Percentiles rank a stretch among this genome's conserved stretches.
These are phyloP conservation scores for Brachynemurus nebulosus DNA, from an alignment of 2,888 invertebrate genomes.

Conservation along the genomic window DNA sequence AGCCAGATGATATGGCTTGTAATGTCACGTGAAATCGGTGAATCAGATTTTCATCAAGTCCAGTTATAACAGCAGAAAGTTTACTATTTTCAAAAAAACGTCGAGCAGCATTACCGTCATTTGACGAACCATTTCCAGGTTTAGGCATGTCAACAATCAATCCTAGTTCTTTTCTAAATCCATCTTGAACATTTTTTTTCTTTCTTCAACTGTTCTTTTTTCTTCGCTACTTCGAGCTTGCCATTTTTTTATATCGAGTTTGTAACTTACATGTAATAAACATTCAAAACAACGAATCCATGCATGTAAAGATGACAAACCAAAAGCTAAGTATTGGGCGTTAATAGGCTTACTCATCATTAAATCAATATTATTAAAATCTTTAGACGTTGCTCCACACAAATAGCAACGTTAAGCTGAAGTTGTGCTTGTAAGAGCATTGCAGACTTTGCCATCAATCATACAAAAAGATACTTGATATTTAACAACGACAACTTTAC, in stretches of 20 bases:
- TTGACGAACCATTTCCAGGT: conserved; percentile 17
- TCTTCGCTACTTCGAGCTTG: conserved; percentile 21
- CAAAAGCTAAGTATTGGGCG: conserved; percentile 16
- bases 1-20: conserved; percentile 18
- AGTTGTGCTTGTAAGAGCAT: conserved; percentile 14
- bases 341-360: conserved; percentile 10
- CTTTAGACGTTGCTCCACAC: conserved; percentile 16
- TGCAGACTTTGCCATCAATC: conserved; percentile 22
- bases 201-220: conserved; percentile 15
- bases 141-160: conserved; percentile 17
- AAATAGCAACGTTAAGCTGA: conserved; percentile 17
- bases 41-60: conserved; percentile 20
- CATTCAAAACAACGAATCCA: conserved; percentile 25
- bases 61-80: conserved; percentile 20
- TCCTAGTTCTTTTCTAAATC: too few relatives aligned
- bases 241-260: conserved; percentile 22
- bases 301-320: conserved; percentile 22
- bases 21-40: conserved; percentile 19
- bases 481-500: conserved; percentile 1
- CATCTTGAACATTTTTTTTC: conserved; percentile 12
- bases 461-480: conserved; percentile 20
- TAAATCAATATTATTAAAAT: conserved; percentile 17
- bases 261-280: conserved; percentile 22
- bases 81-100: conserved; percentile 18
- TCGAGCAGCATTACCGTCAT: conserved; percentile 20